Evolutionary conservation across 1,140 invertebrate species (phyloP), one percentile per base, ranked within the genome.

Genomic region (Drosophila takahashii): DNA sequence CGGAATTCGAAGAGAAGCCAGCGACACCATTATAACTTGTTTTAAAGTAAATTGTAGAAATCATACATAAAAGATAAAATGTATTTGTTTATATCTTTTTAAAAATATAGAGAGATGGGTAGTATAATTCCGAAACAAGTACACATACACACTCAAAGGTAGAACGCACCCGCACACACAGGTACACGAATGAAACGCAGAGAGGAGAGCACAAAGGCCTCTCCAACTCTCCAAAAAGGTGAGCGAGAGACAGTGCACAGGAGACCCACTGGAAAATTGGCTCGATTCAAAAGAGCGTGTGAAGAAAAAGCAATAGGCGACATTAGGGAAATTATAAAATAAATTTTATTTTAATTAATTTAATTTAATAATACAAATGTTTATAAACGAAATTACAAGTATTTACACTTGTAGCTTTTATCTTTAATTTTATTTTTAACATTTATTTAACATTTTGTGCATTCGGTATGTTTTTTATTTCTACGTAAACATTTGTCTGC

Each of bases 201-300:
- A 34, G 64, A 44, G 37, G 26, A 15, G 13, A 47, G 44, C 22
- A 45, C 36, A 22, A 5, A 18, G 27, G 42, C 10, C 66, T 61
- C 56, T 62, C 56, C 36, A 50, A 64, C 34, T 74, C 51, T 74
- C 58, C 66, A 73, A 77, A 61, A 80, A 77, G 66, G 72, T 83
- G 59, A 79, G 22, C 53, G 34, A 66, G 62, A 26, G 53, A 6
- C 11, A 34, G 61, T 69, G 51, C 57, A 65, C 39, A 61, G 27
- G 34, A 36, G 15, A 56, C 71, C 71, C 76, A 13, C 26, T 84
- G 37, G 75, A 57, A 84, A 84, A 79, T 70, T 48, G 34, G 50
- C 45, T 56, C 13, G 8, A 8, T 34, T 22, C 3, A 3, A 3
- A 26, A 18, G 4, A 34, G 15, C 16, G 9, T 4, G 7, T 29